Evolutionary conservation across 2,797 vertebrate species (phyloP).

Genomic region (Australoheros facetus): DNA sequence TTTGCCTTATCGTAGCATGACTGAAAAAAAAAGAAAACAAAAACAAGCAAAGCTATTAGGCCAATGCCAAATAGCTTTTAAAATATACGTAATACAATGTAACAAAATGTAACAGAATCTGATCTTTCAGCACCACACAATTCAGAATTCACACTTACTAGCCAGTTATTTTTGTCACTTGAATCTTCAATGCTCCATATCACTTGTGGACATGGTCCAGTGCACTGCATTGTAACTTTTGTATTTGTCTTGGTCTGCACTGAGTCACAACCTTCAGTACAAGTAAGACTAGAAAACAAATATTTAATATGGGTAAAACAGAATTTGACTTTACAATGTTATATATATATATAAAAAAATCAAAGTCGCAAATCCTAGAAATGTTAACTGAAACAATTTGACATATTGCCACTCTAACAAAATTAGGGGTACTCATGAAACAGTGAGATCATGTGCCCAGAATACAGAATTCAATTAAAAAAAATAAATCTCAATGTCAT

Average conservation of each 20-base stretch:
- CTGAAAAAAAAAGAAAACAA: background rate
- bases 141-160: slow-evolving; percentile 50
- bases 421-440: background rate
- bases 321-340: background rate
- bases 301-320: background rate
- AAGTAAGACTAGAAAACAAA: slow-evolving; percentile 46
- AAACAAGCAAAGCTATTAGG: background rate
- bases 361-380: background rate
- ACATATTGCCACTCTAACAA: background rate
- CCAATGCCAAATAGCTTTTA: background rate
- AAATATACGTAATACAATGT: background rate
- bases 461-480: background rate
- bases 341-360: background rate
- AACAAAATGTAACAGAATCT: background rate
- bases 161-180: rapidly evolving
- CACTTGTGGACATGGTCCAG: slow-evolving; percentile 44
- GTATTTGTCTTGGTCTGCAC: background rate
- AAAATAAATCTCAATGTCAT: background rate
- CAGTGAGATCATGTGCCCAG: background rate
- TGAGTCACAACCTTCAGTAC: slow-evolving; percentile 57
- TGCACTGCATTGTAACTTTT: slow-evolving; percentile 18
- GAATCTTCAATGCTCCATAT: slow-evolving; percentile 69
- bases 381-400: no score
- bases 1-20: slow-evolving; percentile 40
- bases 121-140: background rate